A percentile compares a stretch with the other conserved stretches of the same genome.
phyloP scores from a whole-genome alignment of 2,888 invertebrate species.

The Scotopteryx bipunctaria region DNA sequence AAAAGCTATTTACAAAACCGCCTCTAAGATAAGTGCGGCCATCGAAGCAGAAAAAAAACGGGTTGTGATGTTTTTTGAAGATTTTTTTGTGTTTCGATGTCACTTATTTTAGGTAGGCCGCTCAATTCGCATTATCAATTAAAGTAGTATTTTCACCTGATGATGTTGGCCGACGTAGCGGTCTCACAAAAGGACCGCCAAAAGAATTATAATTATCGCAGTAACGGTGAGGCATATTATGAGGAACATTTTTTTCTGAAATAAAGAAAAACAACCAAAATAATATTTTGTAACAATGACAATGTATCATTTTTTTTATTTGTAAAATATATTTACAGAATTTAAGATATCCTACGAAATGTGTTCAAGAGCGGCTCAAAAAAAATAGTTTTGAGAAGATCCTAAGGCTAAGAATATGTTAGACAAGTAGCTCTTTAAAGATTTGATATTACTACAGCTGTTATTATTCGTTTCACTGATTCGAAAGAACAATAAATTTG shows the following conservation, averaged over 20 bases:
- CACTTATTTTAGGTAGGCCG: not conserved
- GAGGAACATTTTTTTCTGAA: conserved; percentile 95
- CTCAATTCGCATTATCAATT: not conserved
- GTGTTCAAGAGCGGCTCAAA: no score
- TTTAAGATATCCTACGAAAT: no score
- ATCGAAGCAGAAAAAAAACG: not conserved
- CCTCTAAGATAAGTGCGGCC: conserved; percentile 1
- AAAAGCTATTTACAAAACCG: conserved; percentile 11
- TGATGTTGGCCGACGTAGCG: conserved; percentile 6
- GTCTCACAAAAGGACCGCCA: conserved; percentile 20
- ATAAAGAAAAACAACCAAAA: conserved; percentile 66
- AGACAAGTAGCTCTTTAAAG: no score
- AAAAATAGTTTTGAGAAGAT: no score
- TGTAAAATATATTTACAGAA: no score
- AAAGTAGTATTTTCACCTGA: conserved; percentile 21
- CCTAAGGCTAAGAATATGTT: no score
- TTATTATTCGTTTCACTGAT: no score
- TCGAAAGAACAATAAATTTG: no score
- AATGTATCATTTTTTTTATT: no score
- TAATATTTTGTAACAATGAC: conserved; percentile 4
- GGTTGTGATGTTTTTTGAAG: no score
- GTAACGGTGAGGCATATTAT: conserved; percentile 85
- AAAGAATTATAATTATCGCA: conserved; percentile 22
- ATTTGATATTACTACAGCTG: no score
- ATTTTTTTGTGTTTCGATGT: not conserved